Base-by-base conservation (phyloP, 2,888 invertebrate species). In the Empis livida region DNA sequence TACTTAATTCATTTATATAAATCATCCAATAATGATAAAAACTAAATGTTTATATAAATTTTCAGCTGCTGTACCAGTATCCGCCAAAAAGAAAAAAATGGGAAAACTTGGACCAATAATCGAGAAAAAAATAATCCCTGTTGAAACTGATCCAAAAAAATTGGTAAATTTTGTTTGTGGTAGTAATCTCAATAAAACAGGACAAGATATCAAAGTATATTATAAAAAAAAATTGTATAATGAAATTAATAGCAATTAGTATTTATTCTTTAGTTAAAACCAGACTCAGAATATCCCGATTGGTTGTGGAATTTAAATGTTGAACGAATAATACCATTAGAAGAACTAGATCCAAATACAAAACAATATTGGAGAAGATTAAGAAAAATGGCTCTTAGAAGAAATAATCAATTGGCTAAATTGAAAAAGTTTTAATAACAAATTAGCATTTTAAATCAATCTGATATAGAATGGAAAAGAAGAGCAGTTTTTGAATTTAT, bases 241-340 rank as follows among this genome's bases (percentile, higher is more conserved):
- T 32, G 9, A 35, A 3, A 6, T 16, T 42, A 2, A 40, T 16
- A 40, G 20, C n/a, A n/a, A 41, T 30, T 9, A 16, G 9, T n/a
- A 39, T 37, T 38, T 37, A 45, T 17, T 8, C 46, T 56, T 31
- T 44, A 71, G 68, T 50, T 82, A 15, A 82, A 81, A 63, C 76
- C 81, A 1, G 84, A 89, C 60, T 73, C 73, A 17, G 89, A 92
- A 62, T 96, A 96, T 69, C 96, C 95, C 0, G 82, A 83, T 2
- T 96, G 95, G 95, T 70, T 96, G 50, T 95, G 93, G 94, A 71
- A 60, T 3, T 61, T 95, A 13, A 70, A 78, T 56, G 76, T 77
- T 14, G 84, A 82, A 4, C 67, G 73, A 6, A 73, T 82, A 6
- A 73, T 76, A 6, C 72, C 76, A 1, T 63, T 93, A 2, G 79